Base-by-base conservation (phyloP, 1,140 invertebrate genomes). In the Drosophila repleta region DNA sequence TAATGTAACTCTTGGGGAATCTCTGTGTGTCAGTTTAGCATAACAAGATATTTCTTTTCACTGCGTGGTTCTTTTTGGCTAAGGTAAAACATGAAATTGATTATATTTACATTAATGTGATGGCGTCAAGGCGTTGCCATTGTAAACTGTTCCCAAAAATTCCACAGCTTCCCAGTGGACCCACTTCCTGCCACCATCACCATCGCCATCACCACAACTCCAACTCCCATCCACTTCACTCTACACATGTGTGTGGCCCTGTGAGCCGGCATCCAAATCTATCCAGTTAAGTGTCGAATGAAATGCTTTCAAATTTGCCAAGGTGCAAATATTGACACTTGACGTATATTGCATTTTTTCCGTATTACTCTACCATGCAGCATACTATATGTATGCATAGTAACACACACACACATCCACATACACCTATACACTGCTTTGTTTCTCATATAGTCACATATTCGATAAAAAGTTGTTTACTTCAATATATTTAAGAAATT, bases 21-120 rank as follows among this genome's bases (percentile, higher is more conserved):
- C 83, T 88, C 84, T 83, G 83, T 87, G 79, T 89, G 83, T 88
- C 83, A 88, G 83, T 88, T 88, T 88, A 88, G 83, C 83, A 88
- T 88, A 88, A 88, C 83, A 89, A 88, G 83, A 88, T 88, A 88
- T 88, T 88, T 79, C 83, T 79, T 76, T 81, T 82, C 77, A 67
- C 73, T 63, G 64, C 55, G 66, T 76, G 74, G 45, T 51, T 73
- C 68, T 81, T 87, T 88, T 88, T 56, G 74, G 79, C 83, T 39
- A 45, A 72, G 69, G 69, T 79, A 88, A 89, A 88, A 88, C 83
- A 89, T 79, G 72, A 88, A 88, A 88, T 88, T 88, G 83, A 88
- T 88, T 88, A 88, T 88, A 88, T 88, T 88, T 88, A 89, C 83
- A 88, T 88, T 88, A 88, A 88, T 89, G 84, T 74, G 76, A 79